Conservation (phyloP, 2,888 invertebrate species). For the Pomacea canaliculata region DNA sequence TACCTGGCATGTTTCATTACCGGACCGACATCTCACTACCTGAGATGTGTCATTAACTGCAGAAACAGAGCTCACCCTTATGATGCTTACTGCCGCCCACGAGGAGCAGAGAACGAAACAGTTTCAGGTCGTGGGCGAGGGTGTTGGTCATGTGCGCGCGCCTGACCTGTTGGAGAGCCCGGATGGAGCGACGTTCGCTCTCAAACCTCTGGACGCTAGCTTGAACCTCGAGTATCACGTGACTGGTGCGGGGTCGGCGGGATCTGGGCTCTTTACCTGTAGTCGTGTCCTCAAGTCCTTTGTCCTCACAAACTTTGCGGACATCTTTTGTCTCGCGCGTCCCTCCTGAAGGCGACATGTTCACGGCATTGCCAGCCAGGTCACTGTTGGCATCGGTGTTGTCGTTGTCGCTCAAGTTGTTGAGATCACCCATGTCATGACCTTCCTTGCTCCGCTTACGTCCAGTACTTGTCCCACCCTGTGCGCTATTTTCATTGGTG, state of each 20-base stretch:
- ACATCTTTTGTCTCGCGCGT: too few species aligned
- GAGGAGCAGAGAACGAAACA: constrained; percentile 51
- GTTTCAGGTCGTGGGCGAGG: constrained; percentile 52
- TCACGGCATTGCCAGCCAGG: neutral
- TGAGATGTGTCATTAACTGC: too few species aligned
- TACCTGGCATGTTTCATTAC: too few species aligned
- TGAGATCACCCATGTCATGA: constrained; percentile 8
- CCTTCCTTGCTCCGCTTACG: too few species aligned
- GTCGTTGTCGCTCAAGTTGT: constrained; percentile 17
- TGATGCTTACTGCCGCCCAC: too few species aligned
- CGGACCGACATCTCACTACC: too few species aligned
- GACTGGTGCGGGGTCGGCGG: constrained; percentile 9
- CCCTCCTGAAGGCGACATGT: too few species aligned
- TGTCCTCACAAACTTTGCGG: neutral
- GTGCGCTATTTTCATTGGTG: too few species aligned
- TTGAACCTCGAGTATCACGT: constrained; percentile 34
- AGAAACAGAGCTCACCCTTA: too few species aligned
- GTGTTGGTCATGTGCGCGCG: constrained; percentile 56
- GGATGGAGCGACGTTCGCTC: constrained; percentile 45
- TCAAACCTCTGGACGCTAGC: constrained; percentile 56
- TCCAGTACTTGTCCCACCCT: too few species aligned
- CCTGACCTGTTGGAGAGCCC: constrained; percentile 52
- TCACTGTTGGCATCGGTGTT: neutral
- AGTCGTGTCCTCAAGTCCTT: neutral
- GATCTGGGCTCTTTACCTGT: neutral